Conservation (phyloP, 2,113 vertebrate species). For the Phaetusa simplex region DNA sequence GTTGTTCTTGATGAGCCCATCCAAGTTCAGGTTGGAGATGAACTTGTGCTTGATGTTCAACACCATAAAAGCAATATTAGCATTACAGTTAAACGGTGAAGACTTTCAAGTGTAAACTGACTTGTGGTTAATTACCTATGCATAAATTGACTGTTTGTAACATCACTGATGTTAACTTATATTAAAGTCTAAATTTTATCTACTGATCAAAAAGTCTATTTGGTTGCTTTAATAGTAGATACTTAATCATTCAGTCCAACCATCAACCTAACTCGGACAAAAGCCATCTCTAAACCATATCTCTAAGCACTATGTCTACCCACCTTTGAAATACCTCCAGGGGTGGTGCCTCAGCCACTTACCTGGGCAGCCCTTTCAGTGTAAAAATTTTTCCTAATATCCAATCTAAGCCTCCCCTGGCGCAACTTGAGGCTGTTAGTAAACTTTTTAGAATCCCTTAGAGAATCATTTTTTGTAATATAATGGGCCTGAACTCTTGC, state of each 20-base stretch:
- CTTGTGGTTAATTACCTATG: background rate
- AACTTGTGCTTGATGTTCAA: conserved; percentile 81
- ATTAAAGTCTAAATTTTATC: conserved; percentile 26
- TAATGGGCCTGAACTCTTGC: background rate
- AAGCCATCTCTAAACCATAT: no score
- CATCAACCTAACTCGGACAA: no score
- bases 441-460: background rate
- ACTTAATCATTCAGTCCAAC: no score
- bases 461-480: background rate
- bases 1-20: conserved; percentile 88
- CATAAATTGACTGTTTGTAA: background rate
- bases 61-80: conserved; percentile 93
- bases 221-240: background rate
- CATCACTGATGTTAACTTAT: background rate
- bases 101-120: background rate
- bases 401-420: no score
- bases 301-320: no score
- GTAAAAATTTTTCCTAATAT: no score
- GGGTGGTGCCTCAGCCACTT: no score
- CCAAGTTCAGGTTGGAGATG: conserved; percentile 80
- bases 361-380: no score
- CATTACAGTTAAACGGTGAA: conserved; percentile 77
- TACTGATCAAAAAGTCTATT: background rate
- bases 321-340: no score
- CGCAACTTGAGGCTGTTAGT: no score